Percentiles rank a stretch among this genome's conserved stretches.
phyloP scores from a whole-genome alignment of 2,888 invertebrate genomes.

The Chouioia cunea region DNA sequence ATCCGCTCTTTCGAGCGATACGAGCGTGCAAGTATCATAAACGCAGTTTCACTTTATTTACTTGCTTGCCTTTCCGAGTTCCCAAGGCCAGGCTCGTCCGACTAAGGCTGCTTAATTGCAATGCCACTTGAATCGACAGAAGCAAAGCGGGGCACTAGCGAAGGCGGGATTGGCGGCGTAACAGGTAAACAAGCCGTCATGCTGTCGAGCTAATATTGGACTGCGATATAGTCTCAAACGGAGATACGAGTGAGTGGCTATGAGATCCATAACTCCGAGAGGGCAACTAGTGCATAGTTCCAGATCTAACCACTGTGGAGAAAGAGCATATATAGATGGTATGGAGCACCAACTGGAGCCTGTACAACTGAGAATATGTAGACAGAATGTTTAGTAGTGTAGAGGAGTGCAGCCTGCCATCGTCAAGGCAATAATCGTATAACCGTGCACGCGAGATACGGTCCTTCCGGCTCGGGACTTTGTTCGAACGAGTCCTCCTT shows the following conservation, averaged over 20 bases:
- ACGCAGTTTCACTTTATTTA: slow-evolving; percentile 15
- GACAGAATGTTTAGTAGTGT: too few relatives aligned
- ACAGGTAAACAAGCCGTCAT: slow-evolving; percentile 29
- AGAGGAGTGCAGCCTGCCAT: slow-evolving; percentile 50
- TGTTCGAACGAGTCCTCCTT: slow-evolving; percentile 48
- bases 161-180: neutral
- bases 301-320: too few relatives aligned
- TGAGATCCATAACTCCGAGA: too few relatives aligned
- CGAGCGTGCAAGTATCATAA: slow-evolving; percentile 1
- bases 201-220: slow-evolving; percentile 34
- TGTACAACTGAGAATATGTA: neutral
- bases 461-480: slow-evolving; percentile 60
- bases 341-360: neutral
- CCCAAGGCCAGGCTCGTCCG: neutral
- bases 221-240: slow-evolving; percentile 17
- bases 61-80: neutral
- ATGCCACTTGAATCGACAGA: neutral
- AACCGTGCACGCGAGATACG: slow-evolving; percentile 61
- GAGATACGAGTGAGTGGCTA: neutral
- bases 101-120: slow-evolving; percentile 26
- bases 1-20: neutral
- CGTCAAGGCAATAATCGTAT: slow-evolving; percentile 66
- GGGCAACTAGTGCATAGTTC: too few relatives aligned
- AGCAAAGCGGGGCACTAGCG: slow-evolving; percentile 7
- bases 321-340: too few relatives aligned